A percentile compares a stretch with the other conserved stretches of the same genome.
Conservation (phyloP, 2,888 invertebrate species). For the Diplazon laetatorius region DNA sequence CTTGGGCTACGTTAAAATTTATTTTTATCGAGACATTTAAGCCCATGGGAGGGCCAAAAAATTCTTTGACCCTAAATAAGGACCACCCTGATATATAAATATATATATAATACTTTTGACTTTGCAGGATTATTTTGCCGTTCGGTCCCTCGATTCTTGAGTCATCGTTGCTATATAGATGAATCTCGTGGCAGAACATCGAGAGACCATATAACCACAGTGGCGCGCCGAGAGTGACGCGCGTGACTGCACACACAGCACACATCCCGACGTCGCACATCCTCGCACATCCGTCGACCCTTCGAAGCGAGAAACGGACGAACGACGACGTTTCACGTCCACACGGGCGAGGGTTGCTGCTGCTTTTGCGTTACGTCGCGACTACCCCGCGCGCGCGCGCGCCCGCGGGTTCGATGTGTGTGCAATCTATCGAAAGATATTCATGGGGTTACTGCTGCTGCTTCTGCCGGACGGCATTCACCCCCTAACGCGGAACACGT, state of each 20-base stretch:
- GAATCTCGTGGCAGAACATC: slow-evolving; percentile 31
- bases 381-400: slow-evolving; percentile 39
- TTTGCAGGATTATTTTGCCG: slow-evolving; percentile 26
- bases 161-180: slow-evolving; percentile 42
- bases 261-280: slow-evolving; percentile 34
- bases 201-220: slow-evolving; percentile 56
- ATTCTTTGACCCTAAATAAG: too few relatives aligned
- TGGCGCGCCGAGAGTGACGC: slow-evolving; percentile 61
- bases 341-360: slow-evolving; percentile 30
- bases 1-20: too few relatives aligned
- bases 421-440: slow-evolving; percentile 83
- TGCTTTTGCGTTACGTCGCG: slow-evolving; percentile 36
- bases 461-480: slow-evolving; percentile 44
- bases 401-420: slow-evolving; percentile 70
- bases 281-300: slow-evolving; percentile 56
- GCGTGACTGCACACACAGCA: slow-evolving; percentile 57
- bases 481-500: slow-evolving; percentile 32
- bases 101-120: slow-evolving; percentile 11
- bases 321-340: slow-evolving; percentile 25
- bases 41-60: too few relatives aligned
- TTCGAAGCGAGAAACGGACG: slow-evolving; percentile 65
- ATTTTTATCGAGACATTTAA: too few relatives aligned
- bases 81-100: too few relatives aligned
- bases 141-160: slow-evolving; percentile 31
- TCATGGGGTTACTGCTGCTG: slow-evolving; percentile 80